Evolutionary conservation across 2,888 invertebrate genomes (phyloP).

Genomic region (Ariolimax columbianus): DNA sequence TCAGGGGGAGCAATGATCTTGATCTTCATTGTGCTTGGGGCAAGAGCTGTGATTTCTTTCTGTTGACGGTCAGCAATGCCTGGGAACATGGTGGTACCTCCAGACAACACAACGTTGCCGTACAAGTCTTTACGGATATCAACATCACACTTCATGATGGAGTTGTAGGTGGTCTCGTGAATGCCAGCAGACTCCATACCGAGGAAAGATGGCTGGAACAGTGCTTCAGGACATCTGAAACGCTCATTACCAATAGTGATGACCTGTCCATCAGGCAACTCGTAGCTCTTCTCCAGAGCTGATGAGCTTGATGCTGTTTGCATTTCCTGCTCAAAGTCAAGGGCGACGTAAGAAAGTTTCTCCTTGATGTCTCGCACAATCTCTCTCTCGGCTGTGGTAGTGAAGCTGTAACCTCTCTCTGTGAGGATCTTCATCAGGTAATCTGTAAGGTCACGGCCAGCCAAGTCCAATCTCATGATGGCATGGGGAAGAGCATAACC

Average conservation of each 20-base stretch:
- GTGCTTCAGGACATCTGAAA: slow-evolving; percentile 73
- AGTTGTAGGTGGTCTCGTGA: background rate
- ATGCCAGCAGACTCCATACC: slow-evolving; percentile 62
- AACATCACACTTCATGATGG: background rate
- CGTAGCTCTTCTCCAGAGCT: background rate
- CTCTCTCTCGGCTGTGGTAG: slow-evolving; percentile 78
- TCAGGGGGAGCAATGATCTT: background rate
- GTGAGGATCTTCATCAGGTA: slow-evolving; percentile 21
- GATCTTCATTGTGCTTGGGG: background rate
- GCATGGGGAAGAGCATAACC: slow-evolving; percentile 11
- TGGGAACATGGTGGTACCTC: background rate
- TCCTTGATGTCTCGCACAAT: slow-evolving; percentile 91
- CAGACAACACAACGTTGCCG: background rate
- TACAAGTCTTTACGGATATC: background rate
- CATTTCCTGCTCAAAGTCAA: slow-evolving; percentile 71
- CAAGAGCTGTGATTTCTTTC: slow-evolving; percentile 83
- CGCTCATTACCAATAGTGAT: background rate
- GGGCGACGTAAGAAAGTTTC: slow-evolving; percentile 93
- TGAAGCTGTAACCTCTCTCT: slow-evolving; percentile 10
- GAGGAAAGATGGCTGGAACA: slow-evolving; percentile 78
- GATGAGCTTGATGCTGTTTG: background rate
- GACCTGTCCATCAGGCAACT: background rate
- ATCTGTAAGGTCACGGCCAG: slow-evolving; percentile 16
- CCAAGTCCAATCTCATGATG: slow-evolving; percentile 15
- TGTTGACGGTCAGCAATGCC: background rate